Conservation (phyloP, 2,888 invertebrate species). For the Andricus curvator region DNA sequence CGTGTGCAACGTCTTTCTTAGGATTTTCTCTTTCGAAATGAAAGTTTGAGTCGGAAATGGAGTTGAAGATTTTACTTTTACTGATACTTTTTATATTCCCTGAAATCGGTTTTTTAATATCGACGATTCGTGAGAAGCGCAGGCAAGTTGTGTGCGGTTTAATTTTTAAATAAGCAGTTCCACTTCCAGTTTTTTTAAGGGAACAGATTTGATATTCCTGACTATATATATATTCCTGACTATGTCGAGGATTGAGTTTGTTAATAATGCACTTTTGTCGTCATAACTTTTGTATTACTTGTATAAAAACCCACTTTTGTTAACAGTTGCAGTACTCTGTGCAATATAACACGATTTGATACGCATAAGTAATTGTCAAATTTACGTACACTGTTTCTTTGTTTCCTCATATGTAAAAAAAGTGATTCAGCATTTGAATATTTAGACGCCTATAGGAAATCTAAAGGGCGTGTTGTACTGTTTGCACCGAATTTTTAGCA, state of each 20-base stretch:
- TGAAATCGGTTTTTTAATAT: constrained; percentile 6
- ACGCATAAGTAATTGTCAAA: neutral
- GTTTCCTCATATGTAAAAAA: constrained; percentile 4
- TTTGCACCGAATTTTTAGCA: constrained; percentile 2
- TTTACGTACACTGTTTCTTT: neutral
- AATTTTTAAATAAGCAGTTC: neutral
- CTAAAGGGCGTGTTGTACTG: neutral
- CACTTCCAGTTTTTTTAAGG: constrained; percentile 5
- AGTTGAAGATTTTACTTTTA: constrained; percentile 2
- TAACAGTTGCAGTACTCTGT: neutral
- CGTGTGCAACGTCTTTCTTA: neutral
- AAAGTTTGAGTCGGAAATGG: neutral
- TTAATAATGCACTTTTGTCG: neutral
- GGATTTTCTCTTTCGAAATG: neutral
- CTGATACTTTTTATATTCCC: neutral
- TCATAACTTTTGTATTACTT: constrained; percentile 1
- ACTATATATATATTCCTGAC: neutral
- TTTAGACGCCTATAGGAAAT: neutral
- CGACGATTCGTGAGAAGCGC: neutral
- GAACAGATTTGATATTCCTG: neutral
- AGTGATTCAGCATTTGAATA: neutral
- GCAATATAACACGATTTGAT: constrained; percentile 3
- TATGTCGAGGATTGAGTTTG: neutral
- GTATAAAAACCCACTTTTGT: neutral
- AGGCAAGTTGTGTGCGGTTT: neutral